These are phyloP conservation scores for Drosophila pseudotakahashii DNA, from an alignment of 2,888 invertebrate genomes.

Conservation along the genomic window DNA sequence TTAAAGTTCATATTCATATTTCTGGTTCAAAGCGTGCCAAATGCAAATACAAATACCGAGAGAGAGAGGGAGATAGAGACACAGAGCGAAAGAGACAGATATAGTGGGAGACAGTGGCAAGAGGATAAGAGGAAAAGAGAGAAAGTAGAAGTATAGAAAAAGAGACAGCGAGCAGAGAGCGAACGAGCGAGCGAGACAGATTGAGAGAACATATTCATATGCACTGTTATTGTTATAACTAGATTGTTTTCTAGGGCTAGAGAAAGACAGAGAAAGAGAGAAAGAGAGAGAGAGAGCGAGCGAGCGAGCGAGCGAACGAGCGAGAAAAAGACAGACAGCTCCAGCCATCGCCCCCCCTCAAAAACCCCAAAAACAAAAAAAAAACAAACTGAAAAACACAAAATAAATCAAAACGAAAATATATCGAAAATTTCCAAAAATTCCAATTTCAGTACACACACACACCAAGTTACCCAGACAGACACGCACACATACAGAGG, in stretches of 20 bases:
- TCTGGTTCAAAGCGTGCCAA: slow-evolving; percentile 36
- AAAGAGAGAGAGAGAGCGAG: slow-evolving; percentile 12
- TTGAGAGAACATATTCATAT: slow-evolving; percentile 39
- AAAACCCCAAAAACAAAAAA: slow-evolving; percentile 5
- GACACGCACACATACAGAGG: slow-evolving; percentile 21
- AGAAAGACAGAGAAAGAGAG: slow-evolving; percentile 34
- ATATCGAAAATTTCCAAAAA: slow-evolving; percentile 4
- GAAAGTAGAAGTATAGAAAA: slow-evolving; percentile 29
- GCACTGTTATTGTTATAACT: slow-evolving; percentile 7
- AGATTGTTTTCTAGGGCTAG: slow-evolving; percentile 34
- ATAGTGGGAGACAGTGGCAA: slow-evolving; percentile 34
- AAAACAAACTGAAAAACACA: slow-evolving; percentile 1
- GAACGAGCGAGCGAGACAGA: slow-evolving; percentile 58
- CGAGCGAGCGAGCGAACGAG: slow-evolving; percentile 37
- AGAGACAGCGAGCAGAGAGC: slow-evolving; percentile 45
- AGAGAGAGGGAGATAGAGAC: slow-evolving; percentile 15
- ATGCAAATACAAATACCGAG: slow-evolving; percentile 35
- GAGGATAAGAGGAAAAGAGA: slow-evolving; percentile 27
- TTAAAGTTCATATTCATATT: slow-evolving; percentile 18
- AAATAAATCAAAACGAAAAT: background rate
- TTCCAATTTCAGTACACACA: slow-evolving; percentile 15
- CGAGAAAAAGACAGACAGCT: slow-evolving; percentile 43
- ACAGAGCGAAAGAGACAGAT: slow-evolving; percentile 38
- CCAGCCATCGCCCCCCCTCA: slow-evolving; percentile 40
- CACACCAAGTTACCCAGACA: slow-evolving; percentile 12